phyloP scores from a whole-genome alignment of 2,113 vertebrate genomes.

The Bostrychus sinensis region DNA sequence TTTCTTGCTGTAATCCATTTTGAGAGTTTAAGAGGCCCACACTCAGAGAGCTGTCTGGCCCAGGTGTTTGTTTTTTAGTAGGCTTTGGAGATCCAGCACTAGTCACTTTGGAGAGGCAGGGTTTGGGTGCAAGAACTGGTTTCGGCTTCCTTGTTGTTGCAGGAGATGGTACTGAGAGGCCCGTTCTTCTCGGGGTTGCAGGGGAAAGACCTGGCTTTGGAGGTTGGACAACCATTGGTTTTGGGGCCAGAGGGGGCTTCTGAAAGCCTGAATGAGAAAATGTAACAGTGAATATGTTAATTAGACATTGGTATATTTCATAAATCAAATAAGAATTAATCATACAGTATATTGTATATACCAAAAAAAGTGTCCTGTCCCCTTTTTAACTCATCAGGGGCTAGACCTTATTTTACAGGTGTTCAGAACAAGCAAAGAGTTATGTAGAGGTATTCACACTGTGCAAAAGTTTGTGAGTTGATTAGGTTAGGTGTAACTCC shows the following conservation, averaged over 20 bases:
- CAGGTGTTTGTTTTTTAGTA: constrained; percentile 61
- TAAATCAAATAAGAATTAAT: too few species aligned
- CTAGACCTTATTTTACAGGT: too few species aligned
- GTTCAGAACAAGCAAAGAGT: too few species aligned
- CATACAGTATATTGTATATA: too few species aligned
- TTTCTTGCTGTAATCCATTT: constrained; percentile 73
- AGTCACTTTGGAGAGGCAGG: constrained; percentile 77
- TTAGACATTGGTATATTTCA: too few species aligned
- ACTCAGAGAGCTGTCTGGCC: constrained; percentile 57
- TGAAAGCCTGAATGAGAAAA: constrained; percentile 80
- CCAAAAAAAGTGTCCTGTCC: too few species aligned
- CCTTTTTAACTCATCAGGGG: too few species aligned
- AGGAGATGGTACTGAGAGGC: constrained; percentile 69
- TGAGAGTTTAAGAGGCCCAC: constrained; percentile 75
- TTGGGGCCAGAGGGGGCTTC: constrained; percentile 93
- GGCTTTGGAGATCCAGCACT: constrained; percentile 59
- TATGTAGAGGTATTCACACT: too few species aligned
- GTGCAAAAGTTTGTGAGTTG: too few species aligned
- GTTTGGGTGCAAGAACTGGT: constrained; percentile 89
- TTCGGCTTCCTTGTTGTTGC: constrained; percentile 78
- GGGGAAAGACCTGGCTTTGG: constrained; percentile 77
- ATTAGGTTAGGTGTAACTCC: too few species aligned
- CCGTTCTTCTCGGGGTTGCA: constrained; percentile 79
- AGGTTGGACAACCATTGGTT: constrained; percentile 84
- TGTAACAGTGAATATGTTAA: background rate